Evolutionary conservation across 2,113 vertebrate genomes (phyloP).

Genomic region (Leptobrachium leishanense): DNA sequence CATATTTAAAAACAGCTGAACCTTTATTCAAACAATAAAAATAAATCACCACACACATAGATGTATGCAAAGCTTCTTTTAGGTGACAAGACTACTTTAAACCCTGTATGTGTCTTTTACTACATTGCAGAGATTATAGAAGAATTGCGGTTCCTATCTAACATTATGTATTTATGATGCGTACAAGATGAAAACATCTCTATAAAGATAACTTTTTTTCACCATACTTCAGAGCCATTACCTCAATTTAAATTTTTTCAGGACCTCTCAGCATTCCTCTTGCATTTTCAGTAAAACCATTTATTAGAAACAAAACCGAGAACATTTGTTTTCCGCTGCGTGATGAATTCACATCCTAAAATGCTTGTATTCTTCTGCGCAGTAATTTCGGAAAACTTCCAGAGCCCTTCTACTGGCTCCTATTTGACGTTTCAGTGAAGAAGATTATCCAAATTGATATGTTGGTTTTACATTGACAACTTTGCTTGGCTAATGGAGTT

Average conservation of each 20-base stretch:
- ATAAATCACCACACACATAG: too few relatives aligned
- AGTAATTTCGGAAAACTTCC: constrained; percentile 24
- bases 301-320: background rate
- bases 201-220: too few relatives aligned
- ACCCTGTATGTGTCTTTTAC: too few relatives aligned
- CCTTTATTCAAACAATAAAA: too few relatives aligned
- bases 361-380: background rate
- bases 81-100: too few relatives aligned
- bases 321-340: constrained; percentile 21
- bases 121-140: too few relatives aligned
- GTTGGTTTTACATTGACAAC: background rate
- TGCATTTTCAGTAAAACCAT: constrained; percentile 26
- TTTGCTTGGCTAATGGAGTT: background rate
- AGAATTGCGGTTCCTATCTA: too few relatives aligned
- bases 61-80: too few relatives aligned
- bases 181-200: too few relatives aligned
- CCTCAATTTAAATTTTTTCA: constrained; percentile 26
- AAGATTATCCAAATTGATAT: constrained; percentile 17
- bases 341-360: constrained; percentile 10
- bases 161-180: too few relatives aligned
- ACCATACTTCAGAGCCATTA: constrained; percentile 1
- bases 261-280: constrained; percentile 11
- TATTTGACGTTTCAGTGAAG: constrained; percentile 26
- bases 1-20: too few relatives aligned
- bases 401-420: constrained; percentile 13